phyloP scores from a whole-genome alignment of 2,797 vertebrate species.

The Sphenopsis melanotis region DNA sequence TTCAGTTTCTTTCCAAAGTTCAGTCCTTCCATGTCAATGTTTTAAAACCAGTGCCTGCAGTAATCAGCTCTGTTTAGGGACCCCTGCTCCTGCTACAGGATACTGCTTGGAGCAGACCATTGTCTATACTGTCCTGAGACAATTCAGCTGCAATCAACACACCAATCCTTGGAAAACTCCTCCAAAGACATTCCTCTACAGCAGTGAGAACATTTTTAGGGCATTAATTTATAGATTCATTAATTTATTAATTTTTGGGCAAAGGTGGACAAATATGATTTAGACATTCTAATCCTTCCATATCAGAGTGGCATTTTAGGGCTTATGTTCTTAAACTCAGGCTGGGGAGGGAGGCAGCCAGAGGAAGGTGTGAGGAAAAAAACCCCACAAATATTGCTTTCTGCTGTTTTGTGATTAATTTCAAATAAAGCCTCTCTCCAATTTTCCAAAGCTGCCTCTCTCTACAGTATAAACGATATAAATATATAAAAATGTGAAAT shows the following conservation, averaged over 20 bases:
- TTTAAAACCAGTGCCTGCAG: not conserved
- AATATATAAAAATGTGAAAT: not conserved
- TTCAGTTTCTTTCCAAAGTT: not conserved
- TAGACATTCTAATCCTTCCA: not conserved
- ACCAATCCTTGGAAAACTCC: not conserved
- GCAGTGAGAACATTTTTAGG: not conserved
- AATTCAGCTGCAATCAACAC: not conserved
- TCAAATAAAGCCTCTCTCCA: not conserved
- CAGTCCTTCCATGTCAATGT: not conserved
- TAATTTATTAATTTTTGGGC: not conserved
- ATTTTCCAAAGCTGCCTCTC: not conserved
- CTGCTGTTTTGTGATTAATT: not conserved
- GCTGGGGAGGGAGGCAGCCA: not conserved
- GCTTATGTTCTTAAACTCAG: not conserved
- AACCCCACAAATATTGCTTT: accelerated
- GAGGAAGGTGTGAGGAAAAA: not conserved
- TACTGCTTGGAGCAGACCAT: accelerated
- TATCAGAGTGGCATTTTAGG: not conserved
- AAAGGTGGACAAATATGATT: not conserved
- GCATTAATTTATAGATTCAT: not conserved
- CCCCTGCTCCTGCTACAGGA: too few relatives aligned
- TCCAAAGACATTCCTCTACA: not conserved
- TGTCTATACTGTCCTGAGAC: not conserved
- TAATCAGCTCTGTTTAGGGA: not conserved
- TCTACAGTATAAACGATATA: not conserved